phyloP scores from a whole-genome alignment of 2,888 invertebrate species.

The Trachelus iudaicus region DNA sequence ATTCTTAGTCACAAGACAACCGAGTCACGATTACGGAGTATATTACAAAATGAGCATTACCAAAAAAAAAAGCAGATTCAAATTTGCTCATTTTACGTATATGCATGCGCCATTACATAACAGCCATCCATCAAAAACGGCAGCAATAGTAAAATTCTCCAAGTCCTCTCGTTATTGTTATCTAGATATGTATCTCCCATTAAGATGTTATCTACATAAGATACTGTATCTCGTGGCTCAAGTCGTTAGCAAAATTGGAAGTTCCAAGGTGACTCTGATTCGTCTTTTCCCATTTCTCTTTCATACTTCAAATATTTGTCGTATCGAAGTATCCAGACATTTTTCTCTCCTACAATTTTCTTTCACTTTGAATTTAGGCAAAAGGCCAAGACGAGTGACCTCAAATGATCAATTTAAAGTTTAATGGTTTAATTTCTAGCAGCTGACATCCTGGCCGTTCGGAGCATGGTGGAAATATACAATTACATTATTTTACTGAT shows the following conservation, averaged over 20 bases:
- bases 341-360: neutral
- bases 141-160: neutral
- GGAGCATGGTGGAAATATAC: conserved; percentile 6
- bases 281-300: neutral
- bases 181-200: neutral
- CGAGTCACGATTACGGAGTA: neutral
- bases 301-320: neutral
- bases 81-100: neutral
- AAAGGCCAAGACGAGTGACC: neutral
- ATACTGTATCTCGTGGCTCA: neutral
- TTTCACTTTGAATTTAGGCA: neutral
- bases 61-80: neutral
- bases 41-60: neutral
- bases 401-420: neutral
- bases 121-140: neutral
- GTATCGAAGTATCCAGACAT: neutral
- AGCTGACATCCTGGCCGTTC: neutral
- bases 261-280: neutral
- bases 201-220: neutral
- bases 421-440: neutral
- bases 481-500: neutral
- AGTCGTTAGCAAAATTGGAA: neutral
- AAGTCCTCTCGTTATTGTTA: neutral
- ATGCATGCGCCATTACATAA: neutral
- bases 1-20: neutral